Percentiles rank a stretch among this genome's conserved stretches.
Conservation (phyloP, 2,888 invertebrate genomes). For the Drosophila incognita region DNA sequence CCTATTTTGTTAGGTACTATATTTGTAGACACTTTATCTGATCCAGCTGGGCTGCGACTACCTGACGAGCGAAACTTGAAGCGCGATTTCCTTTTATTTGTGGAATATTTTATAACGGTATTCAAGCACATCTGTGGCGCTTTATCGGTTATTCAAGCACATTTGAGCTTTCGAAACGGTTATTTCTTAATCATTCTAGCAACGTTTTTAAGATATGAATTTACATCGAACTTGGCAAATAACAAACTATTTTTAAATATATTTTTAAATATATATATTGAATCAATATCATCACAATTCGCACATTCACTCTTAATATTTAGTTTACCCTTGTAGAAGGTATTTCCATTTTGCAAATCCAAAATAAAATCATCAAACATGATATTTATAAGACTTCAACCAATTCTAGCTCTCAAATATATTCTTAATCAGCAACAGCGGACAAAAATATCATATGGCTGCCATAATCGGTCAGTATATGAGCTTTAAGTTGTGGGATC, state of each 20-base stretch:
- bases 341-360: neutral
- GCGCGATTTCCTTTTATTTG: neutral
- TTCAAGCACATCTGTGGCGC: neutral
- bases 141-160: no score
- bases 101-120: neutral
- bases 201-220: neutral
- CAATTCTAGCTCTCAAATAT: neutral
- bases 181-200: neutral
- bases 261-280: neutral
- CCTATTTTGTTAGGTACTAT: conserved; percentile 22
- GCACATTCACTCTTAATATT: neutral
- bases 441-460: neutral
- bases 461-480: neutral
- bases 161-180: neutral
- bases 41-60: neutral
- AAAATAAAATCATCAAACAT: neutral
- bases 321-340: neutral
- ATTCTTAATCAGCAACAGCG: neutral
- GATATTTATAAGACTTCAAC: neutral
- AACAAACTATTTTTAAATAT: neutral
- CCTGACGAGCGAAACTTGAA: neutral
- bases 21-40: conserved; percentile 3
- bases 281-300: conserved; percentile 3
- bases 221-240: neutral
- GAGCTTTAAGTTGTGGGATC: neutral